Evolutionary conservation across 2,797 vertebrate genomes (phyloP), one percentile per base, ranked within the genome.

Genomic region (Sebastes dallii): DNA sequence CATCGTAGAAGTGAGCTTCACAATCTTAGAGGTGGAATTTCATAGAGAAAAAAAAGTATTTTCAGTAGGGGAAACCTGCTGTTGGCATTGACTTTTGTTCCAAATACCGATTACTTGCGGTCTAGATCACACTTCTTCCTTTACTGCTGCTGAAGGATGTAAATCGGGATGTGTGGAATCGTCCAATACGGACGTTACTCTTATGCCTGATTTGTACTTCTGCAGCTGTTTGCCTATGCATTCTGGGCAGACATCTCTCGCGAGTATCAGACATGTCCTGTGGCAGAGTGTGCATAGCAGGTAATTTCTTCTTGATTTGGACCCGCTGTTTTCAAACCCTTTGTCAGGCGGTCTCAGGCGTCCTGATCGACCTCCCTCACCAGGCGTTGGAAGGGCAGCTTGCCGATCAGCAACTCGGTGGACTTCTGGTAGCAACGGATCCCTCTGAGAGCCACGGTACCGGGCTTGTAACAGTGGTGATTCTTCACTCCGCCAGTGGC

Each of bases 371-470:
- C 77, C 55, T 77, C 80, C 1, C 79, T 3, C 0, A 81, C 79
- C 22, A 81, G 67, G 6, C 73, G 66, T 73, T 81, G 73, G 79
- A 81, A 81, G 66, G 79, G 79, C 79, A 81, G 66, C 54, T 81
- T 81, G 24, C 79, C 66, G 73, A 81, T 80, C 2, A 80, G 64
- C 77, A 80, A 71, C 78, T 80, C 60, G 24, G 72, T 81, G 52
- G 73, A 77, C 5, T 80, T 80, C 71, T 80, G 78, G 56, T 80
- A 80, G 10, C 78, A 71, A 1, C 71, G 71, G 71, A 80, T 74
- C 65, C 74, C 77, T 3, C 77, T 12, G 0, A 80, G 71, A 13
- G 71, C 78, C 56, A 80, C 71, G 56, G 71, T 74, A 2, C 77
- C 70, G 55, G 77, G 70, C 65, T 71, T 72, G 61, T 79, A 72